Conservation (phyloP, 2,888 invertebrate genomes). For the Pomacea canaliculata region DNA sequence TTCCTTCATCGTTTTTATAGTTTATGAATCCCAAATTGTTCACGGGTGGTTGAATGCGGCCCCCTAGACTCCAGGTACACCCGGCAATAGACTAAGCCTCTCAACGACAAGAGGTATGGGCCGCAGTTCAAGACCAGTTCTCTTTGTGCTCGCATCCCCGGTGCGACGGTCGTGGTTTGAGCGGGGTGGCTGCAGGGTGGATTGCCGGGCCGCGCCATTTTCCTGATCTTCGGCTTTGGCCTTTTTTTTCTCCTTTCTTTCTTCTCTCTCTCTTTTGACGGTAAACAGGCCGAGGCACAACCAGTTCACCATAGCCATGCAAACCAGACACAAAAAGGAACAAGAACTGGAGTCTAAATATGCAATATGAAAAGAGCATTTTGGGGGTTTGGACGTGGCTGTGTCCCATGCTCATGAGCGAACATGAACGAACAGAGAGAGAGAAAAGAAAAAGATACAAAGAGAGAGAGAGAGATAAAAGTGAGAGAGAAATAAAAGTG, state of each 20-base stretch:
- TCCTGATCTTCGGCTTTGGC: background rate
- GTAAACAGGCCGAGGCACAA: too few species aligned
- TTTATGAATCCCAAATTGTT: conserved; percentile 18
- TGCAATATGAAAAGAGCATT: too few species aligned
- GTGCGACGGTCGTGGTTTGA: background rate
- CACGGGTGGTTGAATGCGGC: conserved; percentile 10
- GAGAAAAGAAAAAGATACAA: too few species aligned
- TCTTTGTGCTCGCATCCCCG: background rate
- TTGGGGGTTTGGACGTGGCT: too few species aligned
- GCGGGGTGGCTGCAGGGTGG: background rate
- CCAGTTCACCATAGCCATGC: too few species aligned
- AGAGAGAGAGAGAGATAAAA: too few species aligned
- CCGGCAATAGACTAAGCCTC: background rate
- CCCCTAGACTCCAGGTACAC: background rate
- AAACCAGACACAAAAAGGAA: too few species aligned
- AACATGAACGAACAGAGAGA: too few species aligned
- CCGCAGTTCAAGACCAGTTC: background rate
- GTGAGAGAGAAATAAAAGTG: too few species aligned
- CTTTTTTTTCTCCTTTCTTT: background rate
- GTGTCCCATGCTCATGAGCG: too few species aligned
- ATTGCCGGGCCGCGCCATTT: too few species aligned
- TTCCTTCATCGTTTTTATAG: conserved; percentile 8
- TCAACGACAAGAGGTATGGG: background rate
- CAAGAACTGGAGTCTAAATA: too few species aligned
- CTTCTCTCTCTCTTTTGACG: background rate